These are phyloP conservation scores for Synergus japonicus DNA, from an alignment of 2,888 invertebrate species.

Conservation along the genomic window DNA sequence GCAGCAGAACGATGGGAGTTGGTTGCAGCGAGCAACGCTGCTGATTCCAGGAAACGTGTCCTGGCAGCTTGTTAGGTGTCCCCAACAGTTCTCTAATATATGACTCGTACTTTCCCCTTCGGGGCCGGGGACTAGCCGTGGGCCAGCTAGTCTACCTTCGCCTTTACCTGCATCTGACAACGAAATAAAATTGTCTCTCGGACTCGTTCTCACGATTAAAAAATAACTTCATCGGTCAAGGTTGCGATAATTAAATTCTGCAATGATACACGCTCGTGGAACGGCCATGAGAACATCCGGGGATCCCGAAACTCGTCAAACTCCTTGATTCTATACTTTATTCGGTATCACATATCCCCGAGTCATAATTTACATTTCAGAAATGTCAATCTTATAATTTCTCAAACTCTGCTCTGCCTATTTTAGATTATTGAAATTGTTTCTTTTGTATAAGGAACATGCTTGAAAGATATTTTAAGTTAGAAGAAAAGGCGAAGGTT, in stretches of 20 bases:
- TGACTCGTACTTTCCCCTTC: conserved; percentile 70
- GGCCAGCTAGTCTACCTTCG: conserved; percentile 51
- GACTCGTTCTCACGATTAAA: conserved; percentile 35
- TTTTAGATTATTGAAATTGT: background rate
- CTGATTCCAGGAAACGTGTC: conserved; percentile 74
- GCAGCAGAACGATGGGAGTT: conserved; percentile 57
- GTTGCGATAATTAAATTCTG: conserved; percentile 35
- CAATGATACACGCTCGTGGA: conserved; percentile 22
- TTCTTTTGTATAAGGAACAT: too few relatives aligned
- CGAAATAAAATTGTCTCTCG: conserved; percentile 57
- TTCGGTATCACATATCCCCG: background rate
- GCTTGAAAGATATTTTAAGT: background rate
- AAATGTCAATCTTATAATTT: background rate
- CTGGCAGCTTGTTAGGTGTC: conserved; percentile 75
- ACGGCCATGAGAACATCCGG: conserved; percentile 38
- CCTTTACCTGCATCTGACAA: conserved; percentile 52
- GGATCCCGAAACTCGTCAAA: conserved; percentile 33
- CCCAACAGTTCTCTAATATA: conserved; percentile 74
- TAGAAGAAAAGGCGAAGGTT: background rate
- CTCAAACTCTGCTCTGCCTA: background rate
- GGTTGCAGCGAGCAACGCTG: conserved; percentile 57
- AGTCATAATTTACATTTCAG: conserved; percentile 8
- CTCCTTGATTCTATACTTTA: background rate
- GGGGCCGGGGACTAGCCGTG: conserved; percentile 47
- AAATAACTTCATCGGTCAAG: conserved; percentile 39